Evolutionary conservation across 2,888 invertebrate genomes (phyloP), one percentile per base, ranked within the genome.

Genomic region (Chrysotoxum bicinctum): DNA sequence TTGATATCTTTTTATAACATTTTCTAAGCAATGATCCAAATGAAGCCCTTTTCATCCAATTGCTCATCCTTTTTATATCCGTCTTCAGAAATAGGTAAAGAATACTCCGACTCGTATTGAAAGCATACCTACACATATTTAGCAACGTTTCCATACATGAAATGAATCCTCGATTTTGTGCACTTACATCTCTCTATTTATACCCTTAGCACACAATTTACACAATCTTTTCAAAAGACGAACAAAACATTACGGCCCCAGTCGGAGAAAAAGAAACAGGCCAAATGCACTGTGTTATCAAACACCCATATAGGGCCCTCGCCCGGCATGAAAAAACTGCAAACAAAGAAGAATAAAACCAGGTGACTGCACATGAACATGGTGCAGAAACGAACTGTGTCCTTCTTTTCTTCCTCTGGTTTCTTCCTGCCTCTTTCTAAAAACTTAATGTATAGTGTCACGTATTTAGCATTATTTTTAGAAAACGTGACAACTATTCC

Each of bases 401-500:
- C 68, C 82, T 77, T 72, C 35, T 77, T 82, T 77, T 72, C 35
- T 77, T 82, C 68, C 73, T 37, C 68, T 73, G 64, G 62, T 48
- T 43, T 43, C 52, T 21, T 58, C 32, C 48, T 35, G 8, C 21
- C 35, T 37, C 58, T 40, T 82, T 73, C n/a, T 40, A 14, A 45
- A 69, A 64, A 56, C 83, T 69, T 26, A 83, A 83, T 83, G 83
- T 78, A 83, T 74, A 74, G 66, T 74, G 83, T 78, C 83, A 83
- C 83, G 83, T 83, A 83, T 83, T 83, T 83, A 83, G 78, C 82
- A 83, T 83, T 83, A 83, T 83, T 83, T 79, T 83, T 69, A 74
- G 78, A 60, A 64, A 78, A 83, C 83, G 83, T 83, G 83, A 74
- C 56, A 62, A 74, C 69, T 54, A 48, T 68, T 48, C 43, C 16